Evolutionary conservation across 64 coral and sea anemone species (phyloP).

Genomic region (Platygyra sinensis): DNA sequence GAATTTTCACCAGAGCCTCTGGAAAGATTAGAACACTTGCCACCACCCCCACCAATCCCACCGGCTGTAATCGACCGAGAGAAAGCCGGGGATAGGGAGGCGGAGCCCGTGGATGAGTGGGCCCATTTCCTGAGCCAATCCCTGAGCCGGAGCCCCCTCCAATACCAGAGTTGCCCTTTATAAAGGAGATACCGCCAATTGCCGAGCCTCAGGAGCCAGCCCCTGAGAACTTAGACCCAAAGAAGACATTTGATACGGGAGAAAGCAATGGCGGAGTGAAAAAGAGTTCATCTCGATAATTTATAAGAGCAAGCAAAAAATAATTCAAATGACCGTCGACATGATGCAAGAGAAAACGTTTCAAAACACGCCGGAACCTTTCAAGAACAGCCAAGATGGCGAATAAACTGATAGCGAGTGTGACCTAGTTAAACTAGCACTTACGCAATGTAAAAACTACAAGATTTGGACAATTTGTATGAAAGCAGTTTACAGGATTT

Average conservation of each 20-base stretch:
- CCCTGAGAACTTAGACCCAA: conserved; percentile 38
- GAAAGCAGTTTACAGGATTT: too few relatives aligned
- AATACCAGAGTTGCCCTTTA: conserved; percentile 25
- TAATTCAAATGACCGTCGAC: not conserved
- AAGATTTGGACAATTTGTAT: too few relatives aligned
- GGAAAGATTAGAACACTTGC: conserved; percentile 4
- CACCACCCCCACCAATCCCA: conserved; percentile 21
- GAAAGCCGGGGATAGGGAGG: not conserved
- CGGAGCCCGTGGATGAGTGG: not conserved
- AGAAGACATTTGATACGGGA: conserved; percentile 49
- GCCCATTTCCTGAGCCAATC: conserved; percentile 16
- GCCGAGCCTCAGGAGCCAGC: conserved; percentile 14
- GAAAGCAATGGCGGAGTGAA: conserved; percentile 42
- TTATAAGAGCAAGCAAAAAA: not conserved
- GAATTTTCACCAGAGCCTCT: conserved; percentile 20
- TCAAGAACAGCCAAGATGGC: too few relatives aligned
- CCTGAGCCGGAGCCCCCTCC: conserved; percentile 30
- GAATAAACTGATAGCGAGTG: too few relatives aligned
- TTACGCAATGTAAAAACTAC: too few relatives aligned
- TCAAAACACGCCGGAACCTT: not conserved
- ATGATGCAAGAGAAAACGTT: not conserved
- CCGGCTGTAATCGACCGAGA: conserved; percentile 22
- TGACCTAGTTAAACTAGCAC: too few relatives aligned
- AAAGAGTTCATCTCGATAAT: conserved; percentile 20
- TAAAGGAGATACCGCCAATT: conserved; percentile 51